Base-by-base conservation (phyloP, 2,888 invertebrate species). In the Drosophila peninsularis region DNA sequence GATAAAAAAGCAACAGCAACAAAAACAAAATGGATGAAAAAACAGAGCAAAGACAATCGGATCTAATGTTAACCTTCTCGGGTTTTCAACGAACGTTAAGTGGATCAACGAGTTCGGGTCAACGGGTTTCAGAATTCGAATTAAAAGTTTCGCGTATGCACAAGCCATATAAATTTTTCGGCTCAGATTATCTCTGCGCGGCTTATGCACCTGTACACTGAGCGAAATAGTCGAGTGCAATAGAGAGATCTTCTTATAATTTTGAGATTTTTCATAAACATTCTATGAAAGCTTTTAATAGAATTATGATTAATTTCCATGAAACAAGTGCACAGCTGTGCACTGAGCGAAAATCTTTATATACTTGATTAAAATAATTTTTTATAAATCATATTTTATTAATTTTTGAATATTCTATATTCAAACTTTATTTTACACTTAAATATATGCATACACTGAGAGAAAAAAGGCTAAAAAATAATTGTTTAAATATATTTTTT, bases 51-150 rank as follows among this genome's bases (percentile, higher is more conserved):
- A 17, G 21, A 34, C 21, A 45, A 50, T 47, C 41, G 36, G 36
- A 63, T 55, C 56, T 58, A 75, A 55, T 37, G 37, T 62, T 62
- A 66, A 75, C 71, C 71, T 66, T 68, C 62, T 72, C 58, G 21
- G 41, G 32, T 10, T 57, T 54, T 11, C 39, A 39, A 27, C 32
- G 13, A 55, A 52, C 57, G 30, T 49, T 50, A 77, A 78, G 75
- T 78, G 78, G 75, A 75, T 62, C 68, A 68, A 62, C 75, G 17
- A 73, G 75, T 78, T 75, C 73, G 60, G 78, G 76, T 76, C 76
- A 76, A 78, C 78, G 76, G 57, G 76, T 76, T 76, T 76, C 45
- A 68, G 73, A 77, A 72, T 72, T 77, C 27, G 34, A 73, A 58
- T 54, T 55, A 39, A 32, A 47, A 53, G 42, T 24, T 61, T 19